Conservation (phyloP, 2,113 vertebrate genomes). For the Phrynocephalus versicolor region DNA sequence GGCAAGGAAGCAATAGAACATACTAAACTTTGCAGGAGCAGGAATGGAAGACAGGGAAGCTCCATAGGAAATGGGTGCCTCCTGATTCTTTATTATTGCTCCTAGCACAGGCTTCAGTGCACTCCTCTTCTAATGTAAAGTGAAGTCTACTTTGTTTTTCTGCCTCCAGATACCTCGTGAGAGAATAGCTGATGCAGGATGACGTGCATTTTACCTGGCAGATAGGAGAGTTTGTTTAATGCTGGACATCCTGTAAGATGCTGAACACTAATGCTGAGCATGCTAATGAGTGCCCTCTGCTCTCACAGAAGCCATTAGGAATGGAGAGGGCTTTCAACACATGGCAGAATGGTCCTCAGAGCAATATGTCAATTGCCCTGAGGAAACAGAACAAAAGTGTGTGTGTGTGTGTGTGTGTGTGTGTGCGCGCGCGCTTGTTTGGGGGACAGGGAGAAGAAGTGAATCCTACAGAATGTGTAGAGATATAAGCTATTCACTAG, state of each 20-base stretch:
- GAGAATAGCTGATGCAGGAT: constrained; percentile 53
- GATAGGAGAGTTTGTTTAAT: constrained; percentile 63
- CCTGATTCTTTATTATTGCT: constrained; percentile 62
- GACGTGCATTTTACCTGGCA: constrained; percentile 74
- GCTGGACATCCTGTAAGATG: constrained; percentile 32
- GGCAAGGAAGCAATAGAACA: background rate
- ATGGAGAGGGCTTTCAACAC: background rate
- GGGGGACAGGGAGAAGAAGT: too few relatives aligned
- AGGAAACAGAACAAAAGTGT: background rate
- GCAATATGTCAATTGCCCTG: constrained; percentile 32
- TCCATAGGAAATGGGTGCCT: constrained; percentile 60
- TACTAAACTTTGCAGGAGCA: constrained; percentile 49
- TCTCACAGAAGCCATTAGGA: constrained; percentile 23
- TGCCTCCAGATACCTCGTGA: constrained; percentile 66
- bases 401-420: too few relatives aligned
- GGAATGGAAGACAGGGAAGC: constrained; percentile 47
- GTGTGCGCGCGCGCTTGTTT: background rate
- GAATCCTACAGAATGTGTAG: constrained; percentile 44
- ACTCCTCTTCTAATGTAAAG: constrained; percentile 58
- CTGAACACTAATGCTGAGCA: constrained; percentile 47
- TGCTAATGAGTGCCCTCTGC: constrained; percentile 10
- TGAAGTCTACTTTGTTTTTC: constrained; percentile 67
- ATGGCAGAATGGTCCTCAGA: constrained; percentile 18
- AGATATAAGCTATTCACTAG: constrained; percentile 51
- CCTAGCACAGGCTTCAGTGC: constrained; percentile 46